Percentiles rank a stretch among this genome's conserved stretches.
phyloP scores from a whole-genome alignment of 2,113 vertebrate genomes.

The Orcinus orca region DNA sequence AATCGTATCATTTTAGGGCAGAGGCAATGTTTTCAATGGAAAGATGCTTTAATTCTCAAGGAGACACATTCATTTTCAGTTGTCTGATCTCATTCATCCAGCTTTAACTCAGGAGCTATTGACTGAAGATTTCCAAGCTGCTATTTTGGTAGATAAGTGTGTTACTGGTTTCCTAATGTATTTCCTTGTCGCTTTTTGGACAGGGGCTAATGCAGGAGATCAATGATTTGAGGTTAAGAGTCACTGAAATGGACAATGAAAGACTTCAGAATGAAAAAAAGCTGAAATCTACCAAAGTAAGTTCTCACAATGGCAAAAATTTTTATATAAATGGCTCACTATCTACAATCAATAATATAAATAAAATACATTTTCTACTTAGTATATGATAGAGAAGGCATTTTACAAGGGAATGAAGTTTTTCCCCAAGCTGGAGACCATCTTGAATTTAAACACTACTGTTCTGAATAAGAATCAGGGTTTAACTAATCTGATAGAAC shows the following conservation, averaged over 20 bases:
- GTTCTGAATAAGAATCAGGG: slow-evolving; percentile 19
- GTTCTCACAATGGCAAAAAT: slow-evolving; percentile 61
- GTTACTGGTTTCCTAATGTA: background rate
- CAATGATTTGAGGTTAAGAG: slow-evolving; percentile 90
- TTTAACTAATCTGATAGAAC: background rate
- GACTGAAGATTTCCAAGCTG: background rate
- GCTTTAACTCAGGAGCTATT: background rate
- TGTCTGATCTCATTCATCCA: background rate
- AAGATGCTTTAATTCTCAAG: background rate
- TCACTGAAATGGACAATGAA: slow-evolving; percentile 94
- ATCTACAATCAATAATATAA: background rate
- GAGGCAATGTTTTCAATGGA: background rate
- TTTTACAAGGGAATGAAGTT: background rate
- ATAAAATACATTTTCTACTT: background rate
- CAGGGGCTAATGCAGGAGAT: slow-evolving; percentile 95
- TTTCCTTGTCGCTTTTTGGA: slow-evolving; percentile 36
- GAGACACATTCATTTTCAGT: background rate
- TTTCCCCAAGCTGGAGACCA: background rate
- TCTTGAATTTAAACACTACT: background rate
- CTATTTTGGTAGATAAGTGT: background rate
- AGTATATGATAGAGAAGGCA: background rate
- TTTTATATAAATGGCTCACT: background rate
- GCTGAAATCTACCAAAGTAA: slow-evolving; percentile 95
- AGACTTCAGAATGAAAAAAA: slow-evolving; percentile 96
- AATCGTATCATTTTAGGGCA: background rate